These are phyloP conservation scores for Gortyna flavago DNA, from an alignment of 2,888 invertebrate species.

Conservation along the genomic window DNA sequence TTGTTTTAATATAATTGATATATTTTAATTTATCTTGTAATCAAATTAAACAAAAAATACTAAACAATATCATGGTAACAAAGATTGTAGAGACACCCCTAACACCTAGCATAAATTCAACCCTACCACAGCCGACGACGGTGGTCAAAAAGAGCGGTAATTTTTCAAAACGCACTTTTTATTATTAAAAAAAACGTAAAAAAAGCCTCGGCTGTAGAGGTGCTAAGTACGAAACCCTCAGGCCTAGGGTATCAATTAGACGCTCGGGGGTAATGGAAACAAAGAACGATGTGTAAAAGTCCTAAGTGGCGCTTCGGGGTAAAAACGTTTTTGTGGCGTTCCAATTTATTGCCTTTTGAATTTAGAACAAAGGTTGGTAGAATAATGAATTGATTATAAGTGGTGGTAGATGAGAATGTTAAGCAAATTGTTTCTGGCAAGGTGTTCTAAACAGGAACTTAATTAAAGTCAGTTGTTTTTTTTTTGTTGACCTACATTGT, in stretches of 20 bases:
- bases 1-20: neutral
- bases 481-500: neutral
- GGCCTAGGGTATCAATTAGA: conserved; percentile 80
- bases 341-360: conserved; percentile 68
- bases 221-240: conserved; percentile 81
- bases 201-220: conserved; percentile 73
- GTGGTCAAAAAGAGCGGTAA: conserved; percentile 72
- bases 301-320: conserved; percentile 83
- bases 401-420: neutral
- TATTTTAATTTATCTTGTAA: neutral
- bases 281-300: conserved; percentile 78
- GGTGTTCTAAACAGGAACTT: neutral
- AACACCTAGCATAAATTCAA: conserved; percentile 65
- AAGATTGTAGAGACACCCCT: conserved; percentile 68
- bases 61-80: no score
- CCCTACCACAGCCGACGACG: conserved; percentile 68
- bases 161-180: conserved; percentile 67
- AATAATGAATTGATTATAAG: conserved; percentile 23
- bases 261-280: conserved; percentile 71
- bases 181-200: conserved; percentile 58
- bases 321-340: conserved; percentile 69
- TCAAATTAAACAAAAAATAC: neutral
- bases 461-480: neutral
- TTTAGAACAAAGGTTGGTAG: conserved; percentile 27
- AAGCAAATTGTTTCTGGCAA: neutral